These are phyloP conservation scores for Cistogaster globosa DNA, from an alignment of 2,888 invertebrate genomes.

Conservation along the genomic window DNA sequence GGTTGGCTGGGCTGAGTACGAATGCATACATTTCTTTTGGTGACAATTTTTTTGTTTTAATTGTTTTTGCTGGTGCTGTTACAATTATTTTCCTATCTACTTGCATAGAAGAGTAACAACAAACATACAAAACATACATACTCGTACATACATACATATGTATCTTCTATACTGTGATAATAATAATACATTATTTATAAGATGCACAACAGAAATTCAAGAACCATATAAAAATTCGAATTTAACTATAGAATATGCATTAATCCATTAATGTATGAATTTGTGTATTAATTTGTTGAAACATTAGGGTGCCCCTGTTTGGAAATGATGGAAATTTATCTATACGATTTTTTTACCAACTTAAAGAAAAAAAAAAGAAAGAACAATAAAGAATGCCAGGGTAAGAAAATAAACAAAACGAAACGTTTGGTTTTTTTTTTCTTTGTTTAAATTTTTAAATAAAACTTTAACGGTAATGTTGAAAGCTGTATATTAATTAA, in stretches of 20 bases:
- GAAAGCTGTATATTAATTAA: too few species aligned
- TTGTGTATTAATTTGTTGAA: constrained; percentile 31
- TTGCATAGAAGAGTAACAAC: constrained; percentile 61
- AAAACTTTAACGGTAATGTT: too few species aligned
- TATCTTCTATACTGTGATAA: constrained; percentile 37
- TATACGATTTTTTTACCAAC: too few species aligned
- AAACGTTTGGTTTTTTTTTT: too few species aligned
- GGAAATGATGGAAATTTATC: too few species aligned
- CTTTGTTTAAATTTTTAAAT: too few species aligned
- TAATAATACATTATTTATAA: constrained; percentile 53
- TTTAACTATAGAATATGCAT: constrained; percentile 43
- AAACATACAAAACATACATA: background rate
- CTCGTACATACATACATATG: too few species aligned
- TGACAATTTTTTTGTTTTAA: constrained; percentile 37
- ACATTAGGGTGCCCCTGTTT: constrained; percentile 18
- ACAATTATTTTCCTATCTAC: constrained; percentile 55
- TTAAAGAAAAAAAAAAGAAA: too few species aligned
- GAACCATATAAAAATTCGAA: background rate
- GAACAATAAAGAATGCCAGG: too few species aligned
- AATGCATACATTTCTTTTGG: constrained; percentile 35
- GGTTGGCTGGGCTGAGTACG: background rate
- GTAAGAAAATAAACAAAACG: too few species aligned
- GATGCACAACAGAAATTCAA: constrained; percentile 44
- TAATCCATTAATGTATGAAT: constrained; percentile 42
- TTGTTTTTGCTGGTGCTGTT: constrained; percentile 44